A percentile compares a stretch with the other conserved stretches of the same genome.
These are phyloP conservation scores for Meda fulgida DNA, from an alignment of 2,797 vertebrate species.

Conservation along the genomic window DNA sequence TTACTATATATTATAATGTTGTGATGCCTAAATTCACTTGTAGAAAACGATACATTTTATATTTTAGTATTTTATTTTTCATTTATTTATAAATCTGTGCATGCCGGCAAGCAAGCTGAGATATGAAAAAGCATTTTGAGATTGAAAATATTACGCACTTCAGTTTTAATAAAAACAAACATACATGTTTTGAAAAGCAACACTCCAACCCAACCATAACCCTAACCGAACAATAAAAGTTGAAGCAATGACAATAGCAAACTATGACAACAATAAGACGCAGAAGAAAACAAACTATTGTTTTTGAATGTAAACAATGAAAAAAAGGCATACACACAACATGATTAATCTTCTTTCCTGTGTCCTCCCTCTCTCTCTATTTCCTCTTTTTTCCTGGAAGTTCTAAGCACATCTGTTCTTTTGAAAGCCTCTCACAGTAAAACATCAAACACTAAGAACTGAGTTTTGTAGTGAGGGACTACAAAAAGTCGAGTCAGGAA, in stretches of 20 bases:
- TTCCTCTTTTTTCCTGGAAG: constrained; percentile 57
- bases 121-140: background rate
- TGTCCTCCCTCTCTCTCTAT: constrained; percentile 53
- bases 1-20: background rate
- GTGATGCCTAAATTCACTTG: background rate
- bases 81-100: background rate
- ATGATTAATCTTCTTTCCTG: constrained; percentile 50
- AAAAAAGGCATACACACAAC: constrained; percentile 25
- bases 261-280: constrained; percentile 2
- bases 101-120: background rate
- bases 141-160: background rate
- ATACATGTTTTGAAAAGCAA: background rate
- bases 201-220: background rate
- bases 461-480: constrained; percentile 60
- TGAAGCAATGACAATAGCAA: constrained; percentile 15
- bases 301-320: constrained; percentile 47
- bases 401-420: constrained; percentile 67
- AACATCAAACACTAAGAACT: constrained; percentile 64
- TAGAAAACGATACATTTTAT: background rate
- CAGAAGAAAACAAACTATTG: constrained; percentile 46
- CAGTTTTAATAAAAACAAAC: background rate
- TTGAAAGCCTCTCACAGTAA: constrained; percentile 64
- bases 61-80: background rate
- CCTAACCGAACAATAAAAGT: constrained; percentile 23
- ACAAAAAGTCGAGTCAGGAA: constrained; percentile 62